Evolutionary conservation across 2,113 vertebrate genomes (phyloP).

Genomic region (Marcusenius ussheri): DNA sequence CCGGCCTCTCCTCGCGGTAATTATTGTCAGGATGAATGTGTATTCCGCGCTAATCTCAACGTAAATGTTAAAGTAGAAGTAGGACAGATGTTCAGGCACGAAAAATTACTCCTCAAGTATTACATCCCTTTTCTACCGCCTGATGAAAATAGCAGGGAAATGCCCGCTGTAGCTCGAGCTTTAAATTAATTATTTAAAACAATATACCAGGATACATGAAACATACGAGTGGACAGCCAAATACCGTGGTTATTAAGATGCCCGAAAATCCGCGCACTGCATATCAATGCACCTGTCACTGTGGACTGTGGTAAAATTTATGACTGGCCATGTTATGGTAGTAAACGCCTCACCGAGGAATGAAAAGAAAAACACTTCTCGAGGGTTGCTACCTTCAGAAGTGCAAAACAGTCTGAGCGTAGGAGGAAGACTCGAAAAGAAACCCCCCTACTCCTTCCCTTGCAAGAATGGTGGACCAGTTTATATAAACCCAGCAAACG

Average conservation of each 20-base stretch:
- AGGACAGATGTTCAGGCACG: constrained; percentile 23
- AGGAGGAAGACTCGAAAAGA: constrained; percentile 86
- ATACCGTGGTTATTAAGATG: constrained; percentile 77
- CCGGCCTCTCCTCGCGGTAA: background rate
- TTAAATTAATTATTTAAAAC: constrained; percentile 70
- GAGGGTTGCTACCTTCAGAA: constrained; percentile 70
- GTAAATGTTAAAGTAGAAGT: constrained; percentile 16
- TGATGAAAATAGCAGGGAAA: background rate
- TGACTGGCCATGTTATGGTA: constrained; percentile 78
- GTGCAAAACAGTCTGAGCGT: constrained; percentile 83
- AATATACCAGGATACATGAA: constrained; percentile 65
- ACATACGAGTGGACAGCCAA: constrained; percentile 60
- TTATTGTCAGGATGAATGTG: constrained; percentile 16
- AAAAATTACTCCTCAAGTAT: background rate
- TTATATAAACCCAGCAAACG: constrained; percentile 66
- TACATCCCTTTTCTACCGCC: background rate
- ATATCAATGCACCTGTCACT: constrained; percentile 99
- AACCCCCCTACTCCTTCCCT: constrained; percentile 71
- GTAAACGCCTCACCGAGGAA: constrained; percentile 84
- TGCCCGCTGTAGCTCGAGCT: constrained; percentile 34
- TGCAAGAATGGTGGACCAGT: constrained; percentile 42
- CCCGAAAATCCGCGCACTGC: constrained; percentile 71
- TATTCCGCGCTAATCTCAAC: constrained; percentile 25
- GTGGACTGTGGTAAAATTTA: constrained; percentile 91
- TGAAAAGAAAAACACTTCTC: constrained; percentile 81